Base-by-base conservation (phyloP, 2,113 vertebrate genomes). In the Sapayoa aenigma region DNA sequence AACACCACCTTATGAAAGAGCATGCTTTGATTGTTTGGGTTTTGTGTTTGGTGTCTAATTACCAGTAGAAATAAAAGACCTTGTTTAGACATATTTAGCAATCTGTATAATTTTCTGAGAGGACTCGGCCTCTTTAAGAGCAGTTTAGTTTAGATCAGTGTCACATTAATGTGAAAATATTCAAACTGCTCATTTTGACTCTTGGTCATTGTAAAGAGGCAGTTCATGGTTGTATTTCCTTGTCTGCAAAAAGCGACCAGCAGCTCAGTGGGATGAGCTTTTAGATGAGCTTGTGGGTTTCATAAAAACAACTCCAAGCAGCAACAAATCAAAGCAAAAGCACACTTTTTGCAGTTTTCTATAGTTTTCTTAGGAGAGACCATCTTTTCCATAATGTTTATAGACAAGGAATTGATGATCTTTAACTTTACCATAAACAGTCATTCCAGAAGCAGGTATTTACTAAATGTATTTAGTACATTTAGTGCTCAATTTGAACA, bases 381-480 rank as follows among this genome's bases (percentile, higher is more conserved):
- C 13, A 11, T 84, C 58, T 62, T 89, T 56, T 79, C 60, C 7
- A 0, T 83, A 58, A 18, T 59, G 24, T 10, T 72, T 59, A 3
- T 25, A n/a, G 66, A 44, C n/a, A 82, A 67, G 33, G 88, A 50
- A 9, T 28, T 91, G 30, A 27, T 71, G 27, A 15, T 69, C 47
- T 71, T 63, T 33, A 75, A 52, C 72, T 90, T 83, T 88, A 20
- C 53, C 65, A n/a, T 72, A 46, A 71, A 23, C 25, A 52, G 24
- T 59, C 20, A 47, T 89, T 93, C 84, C 84, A 89, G 63, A 73
- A 86, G n/a, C 56, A 73, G 33, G 33, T 78, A 31, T 41, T 75
- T 50, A 41, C 9, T 52, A 23, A 49, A 27, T 75, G 44, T 68
- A 11, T 75, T 68, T 82, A 78, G 21, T 78, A 25, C 9, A 33